Conservation (phyloP, 1,140 invertebrate genomes). For the Ostrea denselamellosa region DNA sequence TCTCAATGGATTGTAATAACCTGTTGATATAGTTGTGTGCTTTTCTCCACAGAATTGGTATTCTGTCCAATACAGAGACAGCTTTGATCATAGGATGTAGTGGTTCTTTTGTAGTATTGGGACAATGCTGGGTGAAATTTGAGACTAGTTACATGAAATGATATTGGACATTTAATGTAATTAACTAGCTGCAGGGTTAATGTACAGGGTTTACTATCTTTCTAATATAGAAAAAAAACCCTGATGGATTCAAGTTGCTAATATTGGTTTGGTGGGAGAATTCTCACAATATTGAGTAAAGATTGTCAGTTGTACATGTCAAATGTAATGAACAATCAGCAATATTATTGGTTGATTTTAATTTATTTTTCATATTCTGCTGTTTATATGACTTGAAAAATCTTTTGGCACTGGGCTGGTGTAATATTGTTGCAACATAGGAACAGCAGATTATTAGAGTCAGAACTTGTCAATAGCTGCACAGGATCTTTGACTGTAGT, state of each 20-base stretch:
- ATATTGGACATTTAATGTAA: constrained; percentile 20
- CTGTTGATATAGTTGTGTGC: background rate
- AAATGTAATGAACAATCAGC: no score
- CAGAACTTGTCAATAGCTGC: no score
- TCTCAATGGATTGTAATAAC: background rate
- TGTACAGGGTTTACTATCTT: background rate
- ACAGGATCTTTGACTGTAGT: no score
- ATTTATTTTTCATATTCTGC: no score
- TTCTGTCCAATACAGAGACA: background rate
- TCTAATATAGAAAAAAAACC: background rate
- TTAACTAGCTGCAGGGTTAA: background rate
- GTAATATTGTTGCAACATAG: no score
- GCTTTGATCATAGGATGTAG: background rate
- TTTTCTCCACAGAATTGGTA: background rate
- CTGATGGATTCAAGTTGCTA: no score
- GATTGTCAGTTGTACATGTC: no score
- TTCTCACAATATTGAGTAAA: no score
- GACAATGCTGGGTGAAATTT: background rate
- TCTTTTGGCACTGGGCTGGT: no score
- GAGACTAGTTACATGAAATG: background rate
- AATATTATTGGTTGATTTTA: no score
- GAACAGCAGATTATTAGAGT: no score
- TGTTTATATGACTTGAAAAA: no score
- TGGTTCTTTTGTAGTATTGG: background rate
- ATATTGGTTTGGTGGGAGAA: background rate